Percentiles rank a stretch among this genome's conserved stretches.
phyloP scores from a whole-genome alignment of 2,888 invertebrate species.

The Macroteleia sp. region DNA sequence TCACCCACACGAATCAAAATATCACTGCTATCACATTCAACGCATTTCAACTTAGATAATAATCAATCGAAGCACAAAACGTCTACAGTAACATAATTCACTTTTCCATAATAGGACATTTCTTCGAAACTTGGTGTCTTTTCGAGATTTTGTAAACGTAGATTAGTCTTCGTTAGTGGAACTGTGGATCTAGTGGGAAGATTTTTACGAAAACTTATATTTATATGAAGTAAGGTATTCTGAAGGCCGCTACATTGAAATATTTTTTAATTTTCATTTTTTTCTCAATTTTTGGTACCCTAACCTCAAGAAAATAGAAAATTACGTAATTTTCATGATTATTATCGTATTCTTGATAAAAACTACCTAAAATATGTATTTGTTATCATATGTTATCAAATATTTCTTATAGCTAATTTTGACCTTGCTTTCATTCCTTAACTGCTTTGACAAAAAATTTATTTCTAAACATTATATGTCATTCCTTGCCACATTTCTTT shows the following conservation, averaged over 20 bases:
- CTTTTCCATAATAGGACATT: neutral
- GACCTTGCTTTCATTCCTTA: neutral
- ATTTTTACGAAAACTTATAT: neutral
- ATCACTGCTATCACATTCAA: slow-evolving; percentile 1
- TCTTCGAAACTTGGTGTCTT: neutral
- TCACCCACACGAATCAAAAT: neutral
- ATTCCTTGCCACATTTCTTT: too few species aligned
- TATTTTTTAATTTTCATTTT: neutral
- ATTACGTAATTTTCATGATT: neutral
- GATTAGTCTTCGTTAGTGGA: slow-evolving; percentile 85
- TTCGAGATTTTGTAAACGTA: neutral
- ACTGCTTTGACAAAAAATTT: too few species aligned
- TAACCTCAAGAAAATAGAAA: neutral
- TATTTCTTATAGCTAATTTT: neutral
- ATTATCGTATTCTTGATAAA: neutral
- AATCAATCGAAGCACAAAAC: neutral
- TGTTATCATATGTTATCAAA: neutral
- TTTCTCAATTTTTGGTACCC: neutral
- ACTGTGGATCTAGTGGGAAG: neutral
- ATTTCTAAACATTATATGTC: too few species aligned
- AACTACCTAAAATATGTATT: slow-evolving; percentile 1
- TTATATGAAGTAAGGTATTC: neutral
- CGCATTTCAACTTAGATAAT: neutral
- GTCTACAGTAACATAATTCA: neutral
- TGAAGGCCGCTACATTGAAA: neutral